A percentile compares a stretch with the other conserved stretches of the same genome.
Conservation (phyloP, 1,140 invertebrate genomes). For the Drosophila erecta region DNA sequence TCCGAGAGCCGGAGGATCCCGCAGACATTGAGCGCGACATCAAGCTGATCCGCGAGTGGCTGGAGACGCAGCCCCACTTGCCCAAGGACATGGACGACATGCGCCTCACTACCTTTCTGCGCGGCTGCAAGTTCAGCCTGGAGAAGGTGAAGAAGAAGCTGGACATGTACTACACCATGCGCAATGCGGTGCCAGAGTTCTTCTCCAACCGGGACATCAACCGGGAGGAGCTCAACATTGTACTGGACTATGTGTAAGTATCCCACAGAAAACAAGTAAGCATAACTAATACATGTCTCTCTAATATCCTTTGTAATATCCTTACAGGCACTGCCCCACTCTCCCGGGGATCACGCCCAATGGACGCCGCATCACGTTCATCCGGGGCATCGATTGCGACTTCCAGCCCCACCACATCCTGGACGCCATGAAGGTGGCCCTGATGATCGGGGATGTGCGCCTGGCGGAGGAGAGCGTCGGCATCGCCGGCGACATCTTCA, state of each 20-base stretch:
- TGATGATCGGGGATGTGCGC: slow-evolving; percentile 93
- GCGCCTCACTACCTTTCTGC: slow-evolving; percentile 90
- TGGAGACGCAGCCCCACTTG: slow-evolving; percentile 90
- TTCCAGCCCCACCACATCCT: slow-evolving; percentile 86
- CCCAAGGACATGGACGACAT: slow-evolving; percentile 88
- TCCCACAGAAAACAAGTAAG: no score
- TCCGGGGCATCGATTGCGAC: slow-evolving; percentile 88
- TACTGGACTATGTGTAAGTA: slow-evolving; percentile 90
- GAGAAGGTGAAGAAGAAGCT: slow-evolving; percentile 93
- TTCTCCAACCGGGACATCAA: slow-evolving; percentile 91
- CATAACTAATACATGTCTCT: no score
- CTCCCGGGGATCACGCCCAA: slow-evolving; percentile 91
- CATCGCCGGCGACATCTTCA: slow-evolving; percentile 92
- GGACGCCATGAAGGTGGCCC: slow-evolving; percentile 91
- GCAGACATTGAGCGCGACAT: slow-evolving; percentile 88
- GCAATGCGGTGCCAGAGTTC: slow-evolving; percentile 92
- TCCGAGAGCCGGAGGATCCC: slow-evolving; percentile 89
- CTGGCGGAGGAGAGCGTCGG: slow-evolving; percentile 90
- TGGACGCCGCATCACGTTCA: slow-evolving; percentile 90
- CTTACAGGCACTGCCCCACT: slow-evolving; percentile 89
- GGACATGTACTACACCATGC: slow-evolving; percentile 92
- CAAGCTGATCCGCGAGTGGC: slow-evolving; percentile 89
- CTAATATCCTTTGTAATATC: neutral
- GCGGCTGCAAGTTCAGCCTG: slow-evolving; percentile 93
- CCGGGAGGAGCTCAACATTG: slow-evolving; percentile 89